Evolutionary conservation across 2,113 vertebrate species (phyloP).

Genomic region (Lepus europaeus): DNA sequence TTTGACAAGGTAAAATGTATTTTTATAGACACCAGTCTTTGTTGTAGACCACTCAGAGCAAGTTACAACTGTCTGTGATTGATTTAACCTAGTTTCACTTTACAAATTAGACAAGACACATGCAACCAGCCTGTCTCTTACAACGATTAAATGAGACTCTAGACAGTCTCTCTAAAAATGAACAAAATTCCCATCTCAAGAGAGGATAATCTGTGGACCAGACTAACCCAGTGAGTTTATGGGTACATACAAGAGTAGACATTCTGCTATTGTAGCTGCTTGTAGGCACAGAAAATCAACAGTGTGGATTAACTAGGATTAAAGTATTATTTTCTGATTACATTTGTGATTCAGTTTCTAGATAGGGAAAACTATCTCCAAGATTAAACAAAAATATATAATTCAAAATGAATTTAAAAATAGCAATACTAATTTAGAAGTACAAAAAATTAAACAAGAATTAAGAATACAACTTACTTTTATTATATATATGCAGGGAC

Average conservation of each 20-base stretch:
- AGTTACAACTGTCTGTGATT: constrained; percentile 52
- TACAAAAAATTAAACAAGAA: neutral
- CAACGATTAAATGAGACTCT: constrained; percentile 73
- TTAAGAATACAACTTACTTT: neutral
- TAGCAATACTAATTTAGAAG: neutral
- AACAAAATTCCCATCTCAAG: constrained; percentile 61
- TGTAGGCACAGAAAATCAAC: constrained; percentile 81
- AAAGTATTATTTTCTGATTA: constrained; percentile 85
- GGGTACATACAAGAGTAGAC: constrained; percentile 67
- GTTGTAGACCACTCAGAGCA: constrained; percentile 16
- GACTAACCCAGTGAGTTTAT: constrained; percentile 32
- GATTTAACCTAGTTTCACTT: constrained; percentile 71
- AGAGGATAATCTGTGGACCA: constrained; percentile 70
- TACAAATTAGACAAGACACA: constrained; percentile 65
- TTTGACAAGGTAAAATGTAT: constrained; percentile 51
- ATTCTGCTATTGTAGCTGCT: constrained; percentile 58
- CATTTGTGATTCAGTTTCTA: constrained; percentile 83
- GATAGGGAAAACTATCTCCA: constrained; percentile 80
- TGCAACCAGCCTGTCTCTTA: constrained; percentile 36
- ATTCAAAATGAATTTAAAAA: constrained; percentile 57
- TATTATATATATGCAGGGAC: neutral
- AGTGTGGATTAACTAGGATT: constrained; percentile 85
- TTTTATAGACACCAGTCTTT: constrained; percentile 17
- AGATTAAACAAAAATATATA: constrained; percentile 50
- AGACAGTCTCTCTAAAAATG: constrained; percentile 63